Base-by-base conservation (phyloP, 2,888 invertebrate species). In the Dione vanillae region DNA sequence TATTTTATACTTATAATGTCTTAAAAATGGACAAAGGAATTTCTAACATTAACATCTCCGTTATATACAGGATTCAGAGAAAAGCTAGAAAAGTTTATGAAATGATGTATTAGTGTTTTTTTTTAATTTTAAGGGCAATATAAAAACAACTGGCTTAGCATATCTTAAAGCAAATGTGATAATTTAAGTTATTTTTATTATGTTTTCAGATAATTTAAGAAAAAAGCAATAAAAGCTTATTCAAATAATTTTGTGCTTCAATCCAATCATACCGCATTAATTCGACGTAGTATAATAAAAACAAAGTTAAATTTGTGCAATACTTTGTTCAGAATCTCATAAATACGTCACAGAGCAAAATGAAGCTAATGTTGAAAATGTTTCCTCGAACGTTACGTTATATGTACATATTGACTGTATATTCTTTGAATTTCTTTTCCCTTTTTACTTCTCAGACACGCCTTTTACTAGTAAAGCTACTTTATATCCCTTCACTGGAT, bases 381-480 rank as follows among this genome's bases (percentile, higher is more conserved):
- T 74, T 75, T 75, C 69, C 54, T 72, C 64, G 65, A 73, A 75
- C 62, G 56, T 73, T 65, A 70, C 51, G 70, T 54, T 61, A 62
- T 74, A 71, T 66, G 73, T 69, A 73, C 66, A 65, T 80, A 82
- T 82, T 82, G 77, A 77, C 76, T 78, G 78, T 82, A 75, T 80
- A 77, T 81, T 75, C 78, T 78, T 73, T 73, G 81, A 80, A 79
- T 82, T 80, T 81, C 80, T 80, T 81, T 82, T 80, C 77, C 78
- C 73, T 78, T 80, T 79, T 79, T 41, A 40, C 49, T 66, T 70
- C 51, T 58, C 67, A 37, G 83, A 58, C 78, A 82, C 86, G 85
- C 86, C 87, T 81, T 83, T 87, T 85, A 75, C 85, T 83, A 77
- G 87, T 87, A 80, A 77, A 78, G 81, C 78, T 75, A 78, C 79